Evolutionary conservation across 2,888 invertebrate genomes (phyloP).

Genomic region (Calameuta filiformis): DNA sequence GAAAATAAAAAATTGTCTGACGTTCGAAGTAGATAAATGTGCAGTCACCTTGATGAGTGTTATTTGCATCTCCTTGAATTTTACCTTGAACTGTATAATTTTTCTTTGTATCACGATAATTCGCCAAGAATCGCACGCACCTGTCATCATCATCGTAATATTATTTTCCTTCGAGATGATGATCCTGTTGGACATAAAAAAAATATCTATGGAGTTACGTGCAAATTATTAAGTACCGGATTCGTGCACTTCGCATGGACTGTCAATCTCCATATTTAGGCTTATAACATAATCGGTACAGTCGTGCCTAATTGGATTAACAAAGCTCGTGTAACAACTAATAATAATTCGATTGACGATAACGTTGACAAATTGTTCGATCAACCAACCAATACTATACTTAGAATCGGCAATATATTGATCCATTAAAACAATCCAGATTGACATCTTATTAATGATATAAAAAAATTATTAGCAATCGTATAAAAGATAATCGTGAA

Average conservation of each 20-base stretch:
- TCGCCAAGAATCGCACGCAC: not conserved
- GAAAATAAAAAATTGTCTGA: not conserved
- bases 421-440: too few species aligned
- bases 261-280: not conserved
- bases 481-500: not conserved
- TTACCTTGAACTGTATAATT: not conserved
- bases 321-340: not conserved
- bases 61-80: not conserved
- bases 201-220: not conserved
- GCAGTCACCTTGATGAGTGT: not conserved
- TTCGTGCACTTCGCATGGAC: not conserved
- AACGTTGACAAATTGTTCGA: not conserved
- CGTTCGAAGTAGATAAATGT: not conserved
- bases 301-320: not conserved
- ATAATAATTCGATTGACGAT: not conserved
- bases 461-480: too few species aligned
- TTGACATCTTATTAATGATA: not conserved
- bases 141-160: not conserved
- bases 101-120: not conserved
- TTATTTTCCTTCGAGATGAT: not conserved
- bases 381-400: too few species aligned
- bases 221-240: not conserved
- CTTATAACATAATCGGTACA: not conserved
- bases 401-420: too few species aligned
- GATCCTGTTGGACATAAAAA: not conserved